These are phyloP conservation scores for Ibidorhyncha struthersii DNA, from an alignment of 2,113 vertebrate species.

Conservation along the genomic window DNA sequence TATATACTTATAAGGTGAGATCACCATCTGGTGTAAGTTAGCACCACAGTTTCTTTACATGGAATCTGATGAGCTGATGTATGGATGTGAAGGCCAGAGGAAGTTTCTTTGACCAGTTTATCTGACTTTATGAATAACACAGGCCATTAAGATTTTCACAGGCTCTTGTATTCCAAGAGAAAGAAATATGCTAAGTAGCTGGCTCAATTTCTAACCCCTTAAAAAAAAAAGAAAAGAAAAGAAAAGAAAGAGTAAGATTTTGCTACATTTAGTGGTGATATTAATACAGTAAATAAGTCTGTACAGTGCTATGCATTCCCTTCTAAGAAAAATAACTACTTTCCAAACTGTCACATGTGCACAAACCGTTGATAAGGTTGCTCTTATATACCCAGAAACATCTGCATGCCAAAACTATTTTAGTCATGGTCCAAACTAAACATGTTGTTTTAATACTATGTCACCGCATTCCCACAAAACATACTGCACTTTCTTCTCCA, in stretches of 20 bases:
- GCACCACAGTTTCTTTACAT: background rate
- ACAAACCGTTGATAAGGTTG: background rate
- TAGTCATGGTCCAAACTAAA: background rate
- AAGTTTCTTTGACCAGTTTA: background rate
- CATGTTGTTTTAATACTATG: background rate
- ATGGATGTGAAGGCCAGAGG: background rate
- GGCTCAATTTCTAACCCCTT: background rate
- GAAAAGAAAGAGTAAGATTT: background rate
- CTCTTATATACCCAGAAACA: background rate
- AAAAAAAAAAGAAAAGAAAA: background rate
- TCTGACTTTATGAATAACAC: background rate
- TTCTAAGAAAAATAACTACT: conserved; percentile 1
- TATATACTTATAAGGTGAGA: background rate
- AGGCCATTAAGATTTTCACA: background rate
- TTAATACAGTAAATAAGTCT: background rate
- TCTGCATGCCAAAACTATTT: background rate
- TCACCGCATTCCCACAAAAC: background rate
- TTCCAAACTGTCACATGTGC: background rate
- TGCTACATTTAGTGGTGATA: background rate
- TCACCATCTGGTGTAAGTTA: background rate
- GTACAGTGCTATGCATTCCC: background rate
- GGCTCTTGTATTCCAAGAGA: background rate
- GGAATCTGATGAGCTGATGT: background rate
- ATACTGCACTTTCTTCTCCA: background rate
- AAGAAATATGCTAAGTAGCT: background rate